A percentile compares a stretch with the other conserved stretches of the same genome.
phyloP scores from a whole-genome alignment of 2,113 vertebrate genomes.

The Fregata magnificens region DNA sequence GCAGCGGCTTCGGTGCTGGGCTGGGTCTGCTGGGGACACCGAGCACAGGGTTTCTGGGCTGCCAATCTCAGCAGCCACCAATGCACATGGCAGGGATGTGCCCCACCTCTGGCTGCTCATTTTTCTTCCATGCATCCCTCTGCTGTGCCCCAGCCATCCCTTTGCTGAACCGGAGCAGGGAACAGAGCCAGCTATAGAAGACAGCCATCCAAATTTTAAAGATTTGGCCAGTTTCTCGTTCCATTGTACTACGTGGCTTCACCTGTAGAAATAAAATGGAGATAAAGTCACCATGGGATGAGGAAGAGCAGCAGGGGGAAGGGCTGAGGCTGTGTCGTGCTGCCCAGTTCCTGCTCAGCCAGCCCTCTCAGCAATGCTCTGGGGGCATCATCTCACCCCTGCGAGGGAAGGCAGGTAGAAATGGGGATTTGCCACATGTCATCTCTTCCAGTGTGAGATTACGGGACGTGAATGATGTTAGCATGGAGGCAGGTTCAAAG shows the following conservation, averaged over 20 bases:
- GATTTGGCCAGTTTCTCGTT: neutral
- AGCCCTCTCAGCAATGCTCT: neutral
- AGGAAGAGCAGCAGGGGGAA: neutral
- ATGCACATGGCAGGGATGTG: neutral
- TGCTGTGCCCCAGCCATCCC: neutral
- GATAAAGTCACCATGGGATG: neutral
- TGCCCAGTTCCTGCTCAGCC: neutral
- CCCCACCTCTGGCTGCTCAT: neutral
- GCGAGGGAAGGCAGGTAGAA: neutral
- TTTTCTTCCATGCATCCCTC: neutral
- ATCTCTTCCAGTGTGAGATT: accelerated
- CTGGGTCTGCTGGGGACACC: neutral
- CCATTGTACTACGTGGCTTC: neutral
- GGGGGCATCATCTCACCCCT: neutral
- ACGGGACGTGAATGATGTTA: too few species aligned
- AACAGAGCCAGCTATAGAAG: neutral
- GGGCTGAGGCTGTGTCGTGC: neutral
- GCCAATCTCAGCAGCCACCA: neutral
- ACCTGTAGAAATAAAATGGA: neutral
- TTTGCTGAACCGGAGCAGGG: neutral
- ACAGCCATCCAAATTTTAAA: neutral
- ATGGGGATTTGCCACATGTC: neutral
- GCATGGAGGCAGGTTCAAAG: neutral
- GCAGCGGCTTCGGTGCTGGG: neutral
- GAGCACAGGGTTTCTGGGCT: neutral